Conservation (phyloP, 2,888 invertebrate genomes). For the Eurois occulta region DNA sequence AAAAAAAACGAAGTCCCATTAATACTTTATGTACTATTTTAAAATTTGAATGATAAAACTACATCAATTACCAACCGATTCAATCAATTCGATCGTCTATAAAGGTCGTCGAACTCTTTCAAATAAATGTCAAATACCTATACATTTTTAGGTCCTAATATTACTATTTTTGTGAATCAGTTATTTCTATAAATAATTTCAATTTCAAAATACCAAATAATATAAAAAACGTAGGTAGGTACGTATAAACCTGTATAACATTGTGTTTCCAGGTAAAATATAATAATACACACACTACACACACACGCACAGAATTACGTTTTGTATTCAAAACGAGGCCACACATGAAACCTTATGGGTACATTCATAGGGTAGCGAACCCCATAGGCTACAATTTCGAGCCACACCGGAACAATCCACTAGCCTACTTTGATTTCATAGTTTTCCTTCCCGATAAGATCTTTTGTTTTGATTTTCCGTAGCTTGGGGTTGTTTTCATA, state of each 20-base stretch:
- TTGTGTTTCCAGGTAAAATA: background rate
- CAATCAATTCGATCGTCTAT: background rate
- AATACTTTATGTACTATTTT: too few species aligned
- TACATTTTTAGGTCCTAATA: too few species aligned
- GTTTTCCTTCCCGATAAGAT: slow-evolving; percentile 10
- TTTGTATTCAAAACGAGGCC: slow-evolving; percentile 33
- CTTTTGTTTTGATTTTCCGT: slow-evolving; percentile 29
- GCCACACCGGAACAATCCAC: slow-evolving; percentile 1
- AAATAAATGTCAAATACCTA: too few species aligned
- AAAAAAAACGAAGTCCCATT: too few species aligned
- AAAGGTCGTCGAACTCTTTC: background rate
- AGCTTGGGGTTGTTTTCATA: background rate
- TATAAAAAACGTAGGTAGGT: background rate
- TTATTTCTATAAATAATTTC: too few species aligned
- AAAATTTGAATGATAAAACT: background rate
- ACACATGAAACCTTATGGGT: slow-evolving; percentile 31
- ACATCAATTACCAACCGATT: background rate
- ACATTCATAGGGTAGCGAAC: background rate
- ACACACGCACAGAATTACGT: slow-evolving; percentile 10
- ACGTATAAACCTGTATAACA: background rate
- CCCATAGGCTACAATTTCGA: slow-evolving; percentile 28
- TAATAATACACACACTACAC: slow-evolving; percentile 8
- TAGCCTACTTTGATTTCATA: slow-evolving; percentile 41
- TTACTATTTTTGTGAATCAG: too few species aligned
- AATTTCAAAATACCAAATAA: background rate